Percentiles rank a stretch among this genome's conserved stretches.
Evolutionary conservation across 1,140 invertebrate species (phyloP).

Genomic region (Papilio xuthus): DNA sequence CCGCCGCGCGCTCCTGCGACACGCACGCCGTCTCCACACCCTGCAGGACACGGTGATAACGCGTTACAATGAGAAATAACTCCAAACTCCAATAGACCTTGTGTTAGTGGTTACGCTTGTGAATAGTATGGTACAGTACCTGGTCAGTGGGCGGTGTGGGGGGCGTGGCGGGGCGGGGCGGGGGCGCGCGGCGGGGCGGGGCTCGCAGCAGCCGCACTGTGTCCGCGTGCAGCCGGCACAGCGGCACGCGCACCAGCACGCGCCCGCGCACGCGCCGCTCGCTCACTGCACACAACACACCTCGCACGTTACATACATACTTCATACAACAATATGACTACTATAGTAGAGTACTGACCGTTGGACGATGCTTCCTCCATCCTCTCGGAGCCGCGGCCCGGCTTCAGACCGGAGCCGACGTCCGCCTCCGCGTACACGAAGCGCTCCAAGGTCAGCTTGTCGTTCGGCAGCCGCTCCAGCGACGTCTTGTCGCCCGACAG

Average conservation of each 20-base stretch:
- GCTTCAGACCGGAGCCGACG: slow-evolving; percentile 66
- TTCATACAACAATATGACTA: no score
- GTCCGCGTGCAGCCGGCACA: slow-evolving; percentile 63
- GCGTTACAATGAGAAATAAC: no score
- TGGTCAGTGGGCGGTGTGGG: slow-evolving; percentile 52
- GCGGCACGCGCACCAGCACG: slow-evolving; percentile 59
- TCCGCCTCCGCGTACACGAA: slow-evolving; percentile 71
- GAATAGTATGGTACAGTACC: slow-evolving; percentile 37
- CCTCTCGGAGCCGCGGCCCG: slow-evolving; percentile 55
- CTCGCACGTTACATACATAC: neutral
- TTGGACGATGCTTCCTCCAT: slow-evolving; percentile 61
- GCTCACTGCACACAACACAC: slow-evolving; percentile 41
- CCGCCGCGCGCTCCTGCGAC: slow-evolving; percentile 20
- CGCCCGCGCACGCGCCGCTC: slow-evolving; percentile 48
- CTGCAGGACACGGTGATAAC: no score
- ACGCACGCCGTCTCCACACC: slow-evolving; percentile 26
- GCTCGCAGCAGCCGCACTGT: slow-evolving; percentile 57
- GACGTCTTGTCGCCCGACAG: slow-evolving; percentile 43
- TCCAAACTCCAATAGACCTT: no score
- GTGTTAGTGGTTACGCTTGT: neutral
- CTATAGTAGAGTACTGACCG: slow-evolving; percentile 47
- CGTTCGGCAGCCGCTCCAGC: slow-evolving; percentile 44
- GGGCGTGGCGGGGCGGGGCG: slow-evolving; percentile 47
- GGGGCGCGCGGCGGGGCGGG: slow-evolving; percentile 44
- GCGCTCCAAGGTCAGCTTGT: slow-evolving; percentile 54